These are phyloP conservation scores for Picathartes gymnocephalus DNA, from an alignment of 2,113 vertebrate species.

Conservation along the genomic window DNA sequence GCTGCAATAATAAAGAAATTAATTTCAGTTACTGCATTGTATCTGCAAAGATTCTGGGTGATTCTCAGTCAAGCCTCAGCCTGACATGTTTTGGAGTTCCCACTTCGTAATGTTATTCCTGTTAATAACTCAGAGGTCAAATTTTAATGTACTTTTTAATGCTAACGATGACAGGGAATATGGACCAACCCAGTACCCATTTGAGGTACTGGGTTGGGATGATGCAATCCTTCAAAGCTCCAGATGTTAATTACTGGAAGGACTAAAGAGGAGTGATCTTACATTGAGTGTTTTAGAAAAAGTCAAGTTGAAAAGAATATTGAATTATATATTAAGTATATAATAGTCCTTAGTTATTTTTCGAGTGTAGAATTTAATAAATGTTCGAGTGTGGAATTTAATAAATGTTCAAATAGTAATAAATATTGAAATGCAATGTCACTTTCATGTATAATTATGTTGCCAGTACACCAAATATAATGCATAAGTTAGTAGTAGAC, in stretches of 20 bases:
- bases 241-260: neutral
- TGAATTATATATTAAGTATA: neutral
- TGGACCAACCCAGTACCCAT: no score
- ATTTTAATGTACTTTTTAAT: neutral
- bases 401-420: neutral
- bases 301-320: neutral
- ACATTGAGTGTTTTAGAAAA: neutral
- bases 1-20: neutral
- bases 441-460: neutral
- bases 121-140: neutral
- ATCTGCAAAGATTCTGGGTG: neutral
- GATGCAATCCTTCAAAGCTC: neutral
- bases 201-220: rapidly evolving
- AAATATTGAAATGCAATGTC: neutral
- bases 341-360: neutral
- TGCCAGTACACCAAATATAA: neutral
- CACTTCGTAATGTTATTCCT: neutral
- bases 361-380: neutral
- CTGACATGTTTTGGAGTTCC: neutral
- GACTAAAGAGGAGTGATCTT: neutral
- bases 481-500: neutral
- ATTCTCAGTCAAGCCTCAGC: neutral
- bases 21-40: neutral
- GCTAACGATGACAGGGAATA: neutral
- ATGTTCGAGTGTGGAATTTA: neutral